Evolutionary conservation across 2,888 invertebrate genomes (phyloP).

Genomic region (Drosophila mimica): DNA sequence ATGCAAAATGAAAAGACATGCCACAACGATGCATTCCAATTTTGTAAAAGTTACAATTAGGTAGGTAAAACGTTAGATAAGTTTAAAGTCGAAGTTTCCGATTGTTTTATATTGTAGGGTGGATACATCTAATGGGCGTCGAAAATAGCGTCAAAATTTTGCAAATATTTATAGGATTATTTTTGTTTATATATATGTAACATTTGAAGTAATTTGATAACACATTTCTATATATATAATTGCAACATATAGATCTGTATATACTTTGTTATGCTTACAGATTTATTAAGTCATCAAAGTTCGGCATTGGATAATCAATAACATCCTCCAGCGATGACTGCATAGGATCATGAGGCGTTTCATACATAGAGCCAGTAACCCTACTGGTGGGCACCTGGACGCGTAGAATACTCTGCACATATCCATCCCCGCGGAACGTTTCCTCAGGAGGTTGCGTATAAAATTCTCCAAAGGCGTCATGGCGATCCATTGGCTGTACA

Average conservation of each 20-base stretch:
- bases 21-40: slow-evolving; percentile 66
- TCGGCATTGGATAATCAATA: no score
- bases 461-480: no score
- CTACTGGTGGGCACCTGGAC: no score
- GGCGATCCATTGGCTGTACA: no score
- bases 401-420: no score
- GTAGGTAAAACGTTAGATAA: slow-evolving; percentile 26
- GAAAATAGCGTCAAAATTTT: slow-evolving; percentile 51
- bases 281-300: slow-evolving; percentile 68
- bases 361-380: no score
- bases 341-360: no score
- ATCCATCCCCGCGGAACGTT: no score
- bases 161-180: slow-evolving; percentile 34
- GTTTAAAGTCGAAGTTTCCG: slow-evolving; percentile 35
- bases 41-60: no score
- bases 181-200: slow-evolving; percentile 42
- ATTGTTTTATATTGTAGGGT: slow-evolving; percentile 37
- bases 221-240: slow-evolving; percentile 36
- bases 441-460: no score
- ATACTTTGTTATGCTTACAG: slow-evolving; percentile 35
- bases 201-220: slow-evolving; percentile 34
- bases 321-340: no score
- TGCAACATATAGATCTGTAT: slow-evolving; percentile 35
- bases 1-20: slow-evolving; percentile 71
- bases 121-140: slow-evolving; percentile 62